These are phyloP conservation scores for Orthonevra nobilis DNA, from an alignment of 2,888 invertebrate genomes.

Conservation along the genomic window DNA sequence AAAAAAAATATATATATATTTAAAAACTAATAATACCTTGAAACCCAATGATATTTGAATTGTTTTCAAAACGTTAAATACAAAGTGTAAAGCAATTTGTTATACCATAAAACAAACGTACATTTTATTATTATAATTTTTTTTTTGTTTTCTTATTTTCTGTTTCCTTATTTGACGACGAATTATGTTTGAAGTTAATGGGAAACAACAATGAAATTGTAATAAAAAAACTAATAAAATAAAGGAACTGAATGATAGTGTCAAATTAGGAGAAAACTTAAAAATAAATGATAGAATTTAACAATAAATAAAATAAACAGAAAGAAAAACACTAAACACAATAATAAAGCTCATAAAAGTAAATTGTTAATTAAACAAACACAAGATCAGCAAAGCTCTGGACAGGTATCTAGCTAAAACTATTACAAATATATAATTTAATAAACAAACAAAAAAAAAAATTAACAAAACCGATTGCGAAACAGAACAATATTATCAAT, in stretches of 20 bases:
- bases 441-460: slow-evolving; percentile 12
- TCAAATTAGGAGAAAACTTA: slow-evolving; percentile 63
- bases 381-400: slow-evolving; percentile 38
- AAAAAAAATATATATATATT: slow-evolving; percentile 1
- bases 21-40: neutral
- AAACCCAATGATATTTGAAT: slow-evolving; percentile 55
- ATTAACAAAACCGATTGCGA: slow-evolving; percentile 46
- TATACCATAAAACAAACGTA: too few relatives aligned
- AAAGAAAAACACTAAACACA: slow-evolving; percentile 34
- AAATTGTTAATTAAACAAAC: slow-evolving; percentile 43
- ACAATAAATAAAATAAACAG: slow-evolving; percentile 22
- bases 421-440: slow-evolving; percentile 25
- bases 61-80: neutral
- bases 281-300: slow-evolving; percentile 41
- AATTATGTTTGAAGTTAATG: slow-evolving; percentile 55
- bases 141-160: slow-evolving; percentile 28
- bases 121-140: slow-evolving; percentile 29
- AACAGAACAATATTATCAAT: slow-evolving; percentile 66
- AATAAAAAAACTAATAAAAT: slow-evolving; percentile 25
- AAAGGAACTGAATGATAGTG: slow-evolving; percentile 68
- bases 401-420: slow-evolving; percentile 52
- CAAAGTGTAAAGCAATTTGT: slow-evolving; percentile 22
- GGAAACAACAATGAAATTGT: slow-evolving; percentile 51
- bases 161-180: slow-evolving; percentile 27
- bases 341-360: slow-evolving; percentile 32